phyloP scores from a whole-genome alignment of 2,888 invertebrate genomes.

The Lepidonotus clava region DNA sequence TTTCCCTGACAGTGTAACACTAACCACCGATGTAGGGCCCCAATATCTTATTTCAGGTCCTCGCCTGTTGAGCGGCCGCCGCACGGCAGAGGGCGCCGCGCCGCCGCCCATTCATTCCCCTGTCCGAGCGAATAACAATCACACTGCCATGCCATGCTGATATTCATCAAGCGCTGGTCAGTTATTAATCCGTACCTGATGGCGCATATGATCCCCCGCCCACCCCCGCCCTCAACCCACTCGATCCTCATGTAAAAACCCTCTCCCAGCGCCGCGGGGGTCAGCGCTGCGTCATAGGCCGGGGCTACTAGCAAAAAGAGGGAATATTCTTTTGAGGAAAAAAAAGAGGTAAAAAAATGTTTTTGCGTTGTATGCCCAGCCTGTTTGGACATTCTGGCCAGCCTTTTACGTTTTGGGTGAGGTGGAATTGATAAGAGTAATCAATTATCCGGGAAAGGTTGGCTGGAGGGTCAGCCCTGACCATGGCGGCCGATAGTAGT shows the following conservation, averaged over 20 bases:
- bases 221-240: not conserved
- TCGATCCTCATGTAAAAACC: not conserved
- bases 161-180: slow-evolving; percentile 48
- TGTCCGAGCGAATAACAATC: slow-evolving; percentile 6
- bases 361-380: slow-evolving; percentile 3
- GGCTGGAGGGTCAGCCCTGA: not conserved
- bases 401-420: slow-evolving; percentile 1
- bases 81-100: not conserved
- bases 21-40: slow-evolving; percentile 22
- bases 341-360: no score
- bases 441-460: not conserved
- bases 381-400: slow-evolving; percentile 17
- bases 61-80: not conserved
- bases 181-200: slow-evolving; percentile 32
- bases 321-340: no score
- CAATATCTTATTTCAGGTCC: slow-evolving; percentile 37
- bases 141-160: slow-evolving; percentile 29
- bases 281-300: no score
- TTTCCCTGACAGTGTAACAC: slow-evolving; percentile 20
- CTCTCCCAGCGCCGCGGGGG: not conserved
- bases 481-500: slow-evolving; percentile 2
- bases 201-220: slow-evolving; percentile 20
- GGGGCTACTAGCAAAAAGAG: no score
- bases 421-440: not conserved
- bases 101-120: not conserved